Evolutionary conservation across 1,140 invertebrate species (phyloP), one percentile per base, ranked within the genome.

Genomic region (Oncopodura yosiiana): DNA sequence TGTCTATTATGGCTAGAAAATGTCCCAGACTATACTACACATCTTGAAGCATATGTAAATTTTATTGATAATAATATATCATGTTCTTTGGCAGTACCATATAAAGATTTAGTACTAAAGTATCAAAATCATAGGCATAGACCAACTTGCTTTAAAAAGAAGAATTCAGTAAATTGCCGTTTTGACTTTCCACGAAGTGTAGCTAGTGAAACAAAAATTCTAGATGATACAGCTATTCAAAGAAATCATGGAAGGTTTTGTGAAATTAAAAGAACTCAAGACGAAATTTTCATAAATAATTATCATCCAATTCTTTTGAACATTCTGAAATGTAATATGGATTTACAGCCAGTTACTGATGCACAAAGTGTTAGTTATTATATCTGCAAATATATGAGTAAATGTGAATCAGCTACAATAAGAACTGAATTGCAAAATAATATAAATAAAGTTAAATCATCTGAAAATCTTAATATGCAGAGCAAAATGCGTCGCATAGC

Each of bases 321-420:
- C 44, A 26, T 68, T 12, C 68, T 66, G 65, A 54, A 56, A 56
- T 68, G 50, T 9, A 69, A 69, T 49, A 69, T 69, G 58, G 66
- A 70, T 43, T 64, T 70, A n/a, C 68, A 68, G 59, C 66, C 67
- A 21, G 41, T 53, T 3, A 53, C 51, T n/a, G 19, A 8, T 3
- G 39, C 39, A 69, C 67, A 45, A 66, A 66, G 3, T 56, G 67
- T 73, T 30, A 68, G 67, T 6, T 68, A 65, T 48, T 73, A 71
- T 60, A 63, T 72, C 34, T 67, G 67, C 14, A 71, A 72, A 53
- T 72, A 72, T 49, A 56, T 66, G 9, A 64, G 65, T 12, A 73
- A 71, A 66, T 24, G 53, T 23, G 70, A 73, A 65, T 68, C 69
- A 14, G 44, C 45, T 11, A 58, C 43, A 32, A 12, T 68, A 12